Conservation (phyloP, 2,113 vertebrate genomes). For the Morone chrysops region DNA sequence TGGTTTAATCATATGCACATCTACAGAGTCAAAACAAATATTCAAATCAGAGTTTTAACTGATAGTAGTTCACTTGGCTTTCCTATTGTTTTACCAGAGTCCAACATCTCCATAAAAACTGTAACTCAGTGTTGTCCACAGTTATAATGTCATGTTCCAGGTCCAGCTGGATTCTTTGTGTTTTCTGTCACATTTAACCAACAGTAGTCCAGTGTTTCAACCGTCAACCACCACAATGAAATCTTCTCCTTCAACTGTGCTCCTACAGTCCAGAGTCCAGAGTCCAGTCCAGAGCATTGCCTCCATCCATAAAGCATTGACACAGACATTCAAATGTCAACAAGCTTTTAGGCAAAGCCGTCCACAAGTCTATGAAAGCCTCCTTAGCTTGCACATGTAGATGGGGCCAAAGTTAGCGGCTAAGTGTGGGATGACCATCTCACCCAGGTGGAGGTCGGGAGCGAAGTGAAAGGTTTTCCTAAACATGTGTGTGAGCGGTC, state of each 20-base stretch:
- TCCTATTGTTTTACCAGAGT: background rate
- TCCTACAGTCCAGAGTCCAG: background rate
- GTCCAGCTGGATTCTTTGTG: background rate
- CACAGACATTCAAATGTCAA: background rate
- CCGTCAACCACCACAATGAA: background rate
- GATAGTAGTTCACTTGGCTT: background rate
- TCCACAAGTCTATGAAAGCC: conserved; percentile 73
- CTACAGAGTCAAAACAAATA: too few relatives aligned
- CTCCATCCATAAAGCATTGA: too few relatives aligned
- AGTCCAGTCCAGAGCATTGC: background rate
- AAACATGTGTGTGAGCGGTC: conserved; percentile 84
- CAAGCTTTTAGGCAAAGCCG: background rate
- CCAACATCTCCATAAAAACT: background rate
- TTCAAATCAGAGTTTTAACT: background rate
- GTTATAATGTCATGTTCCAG: background rate
- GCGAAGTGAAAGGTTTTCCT: conserved; percentile 90
- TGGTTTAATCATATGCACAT: background rate
- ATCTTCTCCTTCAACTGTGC: background rate
- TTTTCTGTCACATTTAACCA: background rate
- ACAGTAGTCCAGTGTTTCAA: background rate
- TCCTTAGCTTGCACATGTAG: conserved; percentile 93
- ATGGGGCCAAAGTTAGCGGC: conserved; percentile 95
- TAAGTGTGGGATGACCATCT: conserved; percentile 93
- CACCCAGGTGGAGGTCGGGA: conserved; percentile 85
- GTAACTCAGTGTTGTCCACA: background rate